These are phyloP conservation scores for Epizoanthus rinbou DNA, from an alignment of 92 coral and sea anemone species.

Conservation along the genomic window DNA sequence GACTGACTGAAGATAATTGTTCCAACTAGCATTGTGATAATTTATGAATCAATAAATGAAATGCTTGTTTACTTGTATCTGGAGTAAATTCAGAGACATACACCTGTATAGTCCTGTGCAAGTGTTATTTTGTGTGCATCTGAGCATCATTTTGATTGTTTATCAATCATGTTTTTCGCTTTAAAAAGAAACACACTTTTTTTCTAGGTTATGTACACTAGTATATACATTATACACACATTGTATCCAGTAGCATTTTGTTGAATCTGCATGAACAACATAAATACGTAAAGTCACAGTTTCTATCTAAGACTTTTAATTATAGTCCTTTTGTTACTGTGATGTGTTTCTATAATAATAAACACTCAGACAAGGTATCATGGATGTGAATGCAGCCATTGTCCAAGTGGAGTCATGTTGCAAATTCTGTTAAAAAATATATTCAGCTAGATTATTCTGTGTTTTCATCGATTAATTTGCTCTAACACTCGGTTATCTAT, in stretches of 20 bases:
- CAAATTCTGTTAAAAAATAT: not conserved
- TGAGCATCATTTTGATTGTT: not conserved
- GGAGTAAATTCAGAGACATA: conserved; percentile 19
- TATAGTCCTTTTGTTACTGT: not conserved
- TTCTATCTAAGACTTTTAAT: not conserved
- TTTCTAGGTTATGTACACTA: too few species aligned
- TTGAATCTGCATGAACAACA: not conserved
- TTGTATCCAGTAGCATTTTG: not conserved
- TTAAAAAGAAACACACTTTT: too few species aligned
- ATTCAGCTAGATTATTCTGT: not conserved
- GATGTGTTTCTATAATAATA: conserved; percentile 5
- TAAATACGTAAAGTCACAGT: not conserved
- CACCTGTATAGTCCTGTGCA: conserved; percentile 6
- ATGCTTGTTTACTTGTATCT: conserved; percentile 28
- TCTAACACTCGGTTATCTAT: not conserved
- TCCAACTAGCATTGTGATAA: not conserved
- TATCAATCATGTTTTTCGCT: too few species aligned
- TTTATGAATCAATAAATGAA: conserved; percentile 6
- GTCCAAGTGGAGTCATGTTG: not conserved
- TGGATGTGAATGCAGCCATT: not conserved
- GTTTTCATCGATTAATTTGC: not conserved
- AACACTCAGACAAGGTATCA: not conserved
- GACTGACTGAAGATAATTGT: not conserved
- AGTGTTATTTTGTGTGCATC: not conserved
- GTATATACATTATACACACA: not conserved